Percentiles rank a stretch among this genome's conserved stretches.
phyloP scores from a whole-genome alignment of 37 sponge, comb jelly and placozoan genomes.

The Halichondria panicea region DNA sequence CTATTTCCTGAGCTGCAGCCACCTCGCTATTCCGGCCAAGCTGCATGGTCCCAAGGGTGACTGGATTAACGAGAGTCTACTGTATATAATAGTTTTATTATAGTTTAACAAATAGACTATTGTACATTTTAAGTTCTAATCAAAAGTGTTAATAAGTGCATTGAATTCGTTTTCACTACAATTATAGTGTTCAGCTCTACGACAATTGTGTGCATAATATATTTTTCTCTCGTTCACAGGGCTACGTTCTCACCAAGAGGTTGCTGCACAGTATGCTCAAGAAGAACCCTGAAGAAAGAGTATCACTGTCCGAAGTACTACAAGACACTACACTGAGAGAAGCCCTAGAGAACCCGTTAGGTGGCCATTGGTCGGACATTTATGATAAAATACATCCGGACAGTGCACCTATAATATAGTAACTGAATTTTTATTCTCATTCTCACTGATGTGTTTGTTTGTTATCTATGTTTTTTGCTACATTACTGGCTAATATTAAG shows the following conservation, averaged over 20 bases:
- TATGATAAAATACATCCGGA: neutral
- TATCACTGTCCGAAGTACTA: constrained; percentile 68
- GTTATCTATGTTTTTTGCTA: neutral
- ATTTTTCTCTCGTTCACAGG: constrained; percentile 27
- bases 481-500: too few species aligned
- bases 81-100: too few species aligned
- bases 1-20: too few species aligned
- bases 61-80: too few species aligned
- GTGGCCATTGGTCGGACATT: constrained; percentile 58
- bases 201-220: too few species aligned
- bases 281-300: constrained; percentile 64
- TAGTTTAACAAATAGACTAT: neutral
- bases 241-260: constrained; percentile 50
- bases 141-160: neutral
- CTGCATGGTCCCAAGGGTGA: too few species aligned
- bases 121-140: neutral
- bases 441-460: neutral
- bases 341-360: constrained; percentile 66
- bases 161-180: neutral
- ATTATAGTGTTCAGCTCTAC: neutral
- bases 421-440: too few species aligned
- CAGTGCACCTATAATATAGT: neutral
- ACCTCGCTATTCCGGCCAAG: too few species aligned
- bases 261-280: constrained; percentile 74
- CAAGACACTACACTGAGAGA: constrained; percentile 58